A percentile compares a stretch with the other conserved stretches of the same genome.
Conservation (phyloP, 2,113 vertebrate species). For the Pedetes capensis region DNA sequence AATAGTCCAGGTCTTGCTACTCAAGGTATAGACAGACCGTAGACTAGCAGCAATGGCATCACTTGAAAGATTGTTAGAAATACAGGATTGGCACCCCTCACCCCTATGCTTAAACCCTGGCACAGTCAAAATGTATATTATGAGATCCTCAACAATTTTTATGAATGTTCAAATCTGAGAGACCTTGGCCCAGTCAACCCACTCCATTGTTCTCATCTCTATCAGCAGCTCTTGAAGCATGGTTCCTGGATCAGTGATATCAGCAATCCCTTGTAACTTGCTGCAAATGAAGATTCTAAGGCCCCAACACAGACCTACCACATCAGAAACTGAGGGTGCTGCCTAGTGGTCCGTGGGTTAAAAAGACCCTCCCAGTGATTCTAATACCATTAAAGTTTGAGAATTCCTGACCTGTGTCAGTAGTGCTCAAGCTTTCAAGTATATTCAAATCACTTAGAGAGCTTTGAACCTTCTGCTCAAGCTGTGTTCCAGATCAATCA, state of each 20-base stretch:
- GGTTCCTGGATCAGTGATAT: not conserved
- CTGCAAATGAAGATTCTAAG: not conserved
- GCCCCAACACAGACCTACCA: not conserved
- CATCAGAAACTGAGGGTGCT: not conserved
- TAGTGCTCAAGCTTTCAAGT: not conserved
- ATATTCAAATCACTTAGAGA: not conserved
- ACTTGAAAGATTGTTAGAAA: not conserved
- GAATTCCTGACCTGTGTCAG: not conserved
- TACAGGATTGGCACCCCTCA: not conserved
- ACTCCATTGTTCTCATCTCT: not conserved
- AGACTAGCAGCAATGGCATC: not conserved
- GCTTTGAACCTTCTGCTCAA: not conserved
- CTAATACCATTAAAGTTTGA: not conserved
- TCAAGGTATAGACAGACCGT: not conserved
- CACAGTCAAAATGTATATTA: not conserved
- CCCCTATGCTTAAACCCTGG: too few species aligned
- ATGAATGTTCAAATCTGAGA: not conserved
- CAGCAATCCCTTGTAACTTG: not conserved
- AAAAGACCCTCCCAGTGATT: not conserved
- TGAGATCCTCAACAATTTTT: not conserved
- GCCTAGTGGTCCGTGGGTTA: not conserved
- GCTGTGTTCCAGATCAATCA: not conserved
- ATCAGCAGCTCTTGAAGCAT: not conserved
- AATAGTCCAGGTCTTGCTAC: not conserved
- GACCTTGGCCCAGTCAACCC: not conserved